Conservation (phyloP, 2,888 invertebrate genomes). For the Amitus sp. region DNA sequence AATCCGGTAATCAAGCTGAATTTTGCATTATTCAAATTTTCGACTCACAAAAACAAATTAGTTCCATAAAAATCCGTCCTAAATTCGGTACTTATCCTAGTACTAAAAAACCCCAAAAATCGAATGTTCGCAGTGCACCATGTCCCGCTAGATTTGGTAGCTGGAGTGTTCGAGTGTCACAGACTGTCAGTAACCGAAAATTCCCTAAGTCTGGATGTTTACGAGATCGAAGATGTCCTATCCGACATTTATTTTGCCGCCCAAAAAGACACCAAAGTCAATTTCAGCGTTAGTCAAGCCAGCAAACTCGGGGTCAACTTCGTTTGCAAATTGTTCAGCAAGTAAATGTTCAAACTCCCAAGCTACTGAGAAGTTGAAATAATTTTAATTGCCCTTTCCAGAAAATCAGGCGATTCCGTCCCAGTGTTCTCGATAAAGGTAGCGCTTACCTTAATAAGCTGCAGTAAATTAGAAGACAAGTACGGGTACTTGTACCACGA, state of each 20-base stretch:
- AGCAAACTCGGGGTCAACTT: conserved; percentile 75
- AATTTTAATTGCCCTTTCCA: conserved; percentile 54
- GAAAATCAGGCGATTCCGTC: conserved; percentile 72
- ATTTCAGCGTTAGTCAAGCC: conserved; percentile 72
- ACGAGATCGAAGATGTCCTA: conserved; percentile 77
- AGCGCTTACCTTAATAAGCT: conserved; percentile 74
- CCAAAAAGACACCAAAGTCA: conserved; percentile 73
- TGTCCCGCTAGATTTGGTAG: conserved; percentile 70
- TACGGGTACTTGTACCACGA: conserved; percentile 76
- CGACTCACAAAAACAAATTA: too few relatives aligned
- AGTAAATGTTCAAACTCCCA: conserved; percentile 64
- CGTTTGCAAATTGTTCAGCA: conserved; percentile 75
- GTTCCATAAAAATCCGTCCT: too few relatives aligned
- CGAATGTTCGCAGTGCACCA: conserved; percentile 66
- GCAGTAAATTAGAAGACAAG: conserved; percentile 73
- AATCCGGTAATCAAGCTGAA: too few relatives aligned
- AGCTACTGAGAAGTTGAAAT: conserved; percentile 3
- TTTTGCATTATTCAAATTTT: too few relatives aligned
- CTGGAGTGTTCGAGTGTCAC: conserved; percentile 78
- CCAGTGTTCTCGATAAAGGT: conserved; percentile 77
- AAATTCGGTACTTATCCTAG: too few relatives aligned
- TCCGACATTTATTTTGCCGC: conserved; percentile 80
- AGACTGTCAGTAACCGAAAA: conserved; percentile 77
- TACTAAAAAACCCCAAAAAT: too few relatives aligned
- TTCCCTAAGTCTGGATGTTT: conserved; percentile 73